A percentile compares a stretch with the other conserved stretches of the same genome.
Evolutionary conservation across 2,888 invertebrate species (phyloP).

Genomic region (Hypomecis punctinalis): DNA sequence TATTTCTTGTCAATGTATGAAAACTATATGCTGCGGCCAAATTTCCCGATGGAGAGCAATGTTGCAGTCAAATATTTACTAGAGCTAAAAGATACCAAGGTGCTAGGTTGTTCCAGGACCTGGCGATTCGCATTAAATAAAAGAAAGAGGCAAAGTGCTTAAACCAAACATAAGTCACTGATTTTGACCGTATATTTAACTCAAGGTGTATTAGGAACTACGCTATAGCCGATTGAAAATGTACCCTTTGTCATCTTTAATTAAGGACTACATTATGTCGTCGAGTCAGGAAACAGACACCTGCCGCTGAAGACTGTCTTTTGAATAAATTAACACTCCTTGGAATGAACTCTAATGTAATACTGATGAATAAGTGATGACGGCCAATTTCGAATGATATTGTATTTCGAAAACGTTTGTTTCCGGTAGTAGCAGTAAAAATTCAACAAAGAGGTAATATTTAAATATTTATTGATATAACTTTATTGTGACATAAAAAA

Average conservation of each 20-base stretch:
- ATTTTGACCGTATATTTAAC: background rate
- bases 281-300: slow-evolving; percentile 41
- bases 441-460: no score
- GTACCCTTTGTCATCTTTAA: slow-evolving; percentile 57
- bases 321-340: slow-evolving; percentile 46
- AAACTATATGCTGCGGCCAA: no score
- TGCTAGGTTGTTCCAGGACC: no score
- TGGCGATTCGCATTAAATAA: no score
- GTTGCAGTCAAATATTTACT: no score
- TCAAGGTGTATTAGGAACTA: slow-evolving; percentile 43
- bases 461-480: no score
- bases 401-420: background rate
- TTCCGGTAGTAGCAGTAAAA: background rate
- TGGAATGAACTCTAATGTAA: slow-evolving; percentile 36
- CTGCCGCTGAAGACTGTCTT: slow-evolving; percentile 36
- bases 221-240: slow-evolving; percentile 54
- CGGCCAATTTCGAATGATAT: slow-evolving; percentile 8
- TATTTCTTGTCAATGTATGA: no score
- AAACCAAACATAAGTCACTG: background rate
- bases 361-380: slow-evolving; percentile 36
- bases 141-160: no score
- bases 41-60: no score
- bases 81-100: no score
- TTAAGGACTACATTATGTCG: slow-evolving; percentile 53
- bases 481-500: no score